phyloP scores from a whole-genome alignment of 1,140 invertebrate species.

The Hyles vespertilio region DNA sequence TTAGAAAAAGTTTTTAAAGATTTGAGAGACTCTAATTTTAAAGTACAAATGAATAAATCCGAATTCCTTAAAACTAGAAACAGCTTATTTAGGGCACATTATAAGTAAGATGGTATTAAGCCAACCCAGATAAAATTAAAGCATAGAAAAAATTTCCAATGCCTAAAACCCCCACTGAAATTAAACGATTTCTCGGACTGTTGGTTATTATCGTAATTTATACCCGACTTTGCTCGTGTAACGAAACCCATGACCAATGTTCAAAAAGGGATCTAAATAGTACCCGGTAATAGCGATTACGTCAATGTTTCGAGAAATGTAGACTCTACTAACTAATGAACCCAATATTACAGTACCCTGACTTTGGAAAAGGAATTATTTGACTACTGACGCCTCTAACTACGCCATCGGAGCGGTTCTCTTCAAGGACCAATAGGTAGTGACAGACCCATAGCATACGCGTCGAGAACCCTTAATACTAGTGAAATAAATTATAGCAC shows the following conservation, averaged over 20 bases:
- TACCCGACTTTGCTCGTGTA: no score
- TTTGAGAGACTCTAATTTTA: slow-evolving; percentile 43
- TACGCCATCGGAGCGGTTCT: no score
- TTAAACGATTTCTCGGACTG: no score
- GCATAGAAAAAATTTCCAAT: slow-evolving; percentile 15
- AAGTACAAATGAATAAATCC: slow-evolving; percentile 53
- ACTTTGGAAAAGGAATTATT: slow-evolving; percentile 11
- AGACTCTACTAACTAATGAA: slow-evolving; percentile 15
- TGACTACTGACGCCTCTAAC: slow-evolving; percentile 7
- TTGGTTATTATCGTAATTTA: no score
- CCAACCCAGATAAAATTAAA: no score
- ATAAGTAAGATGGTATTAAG: no score
- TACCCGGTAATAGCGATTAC: slow-evolving; percentile 6
- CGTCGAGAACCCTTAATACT: no score
- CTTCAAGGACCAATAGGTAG: no score
- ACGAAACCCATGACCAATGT: slow-evolving; percentile 18
- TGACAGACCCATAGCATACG: no score
- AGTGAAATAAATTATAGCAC: no score
- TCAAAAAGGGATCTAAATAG: slow-evolving; percentile 15
- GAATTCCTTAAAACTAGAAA: slow-evolving; percentile 27
- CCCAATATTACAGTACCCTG: slow-evolving; percentile 15
- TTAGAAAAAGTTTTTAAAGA: slow-evolving; percentile 42
- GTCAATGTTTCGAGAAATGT: slow-evolving; percentile 16
- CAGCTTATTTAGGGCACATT: slow-evolving; percentile 34
- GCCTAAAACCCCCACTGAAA: slow-evolving; percentile 11